Percentiles rank a stretch among this genome's conserved stretches.
phyloP scores from a whole-genome alignment of 2,797 vertebrate species.

The Eulemur albifrons region DNA sequence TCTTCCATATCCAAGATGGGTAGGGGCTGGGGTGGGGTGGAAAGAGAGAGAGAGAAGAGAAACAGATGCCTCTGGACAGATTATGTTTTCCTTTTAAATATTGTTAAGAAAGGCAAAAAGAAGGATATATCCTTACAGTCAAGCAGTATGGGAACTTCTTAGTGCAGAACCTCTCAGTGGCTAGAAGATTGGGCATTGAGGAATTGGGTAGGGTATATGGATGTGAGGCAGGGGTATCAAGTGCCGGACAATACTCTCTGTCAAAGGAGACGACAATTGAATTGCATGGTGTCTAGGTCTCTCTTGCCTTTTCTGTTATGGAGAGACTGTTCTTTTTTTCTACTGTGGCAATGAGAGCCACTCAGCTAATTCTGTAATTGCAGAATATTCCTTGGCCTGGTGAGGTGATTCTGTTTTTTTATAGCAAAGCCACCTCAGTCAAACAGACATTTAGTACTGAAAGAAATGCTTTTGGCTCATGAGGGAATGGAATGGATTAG shows the following conservation, averaged over 20 bases:
- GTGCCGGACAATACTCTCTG: background rate
- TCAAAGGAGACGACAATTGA: background rate
- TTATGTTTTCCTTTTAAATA: background rate
- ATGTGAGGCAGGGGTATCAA: background rate
- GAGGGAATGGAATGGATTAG: background rate
- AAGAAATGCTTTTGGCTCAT: constrained; percentile 35
- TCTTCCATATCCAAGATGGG: background rate
- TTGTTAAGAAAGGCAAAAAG: constrained; percentile 24
- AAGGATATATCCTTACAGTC: background rate
- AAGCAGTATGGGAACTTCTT: background rate
- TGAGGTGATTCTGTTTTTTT: background rate
- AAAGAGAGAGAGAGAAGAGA: background rate
- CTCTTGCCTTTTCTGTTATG: constrained; percentile 28
- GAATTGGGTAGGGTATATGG: background rate
- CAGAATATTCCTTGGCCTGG: background rate
- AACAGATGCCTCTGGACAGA: background rate
- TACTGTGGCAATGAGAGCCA: background rate
- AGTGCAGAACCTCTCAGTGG: background rate
- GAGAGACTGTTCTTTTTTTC: background rate
- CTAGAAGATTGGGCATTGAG: constrained; percentile 4
- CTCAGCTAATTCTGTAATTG: constrained; percentile 18
- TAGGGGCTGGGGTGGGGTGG: background rate
- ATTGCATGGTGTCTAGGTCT: background rate
- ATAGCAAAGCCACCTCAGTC: background rate
- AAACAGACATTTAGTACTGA: constrained; percentile 21